phyloP scores from a whole-genome alignment of 1,140 invertebrate species.

The Uloborus diversus region DNA sequence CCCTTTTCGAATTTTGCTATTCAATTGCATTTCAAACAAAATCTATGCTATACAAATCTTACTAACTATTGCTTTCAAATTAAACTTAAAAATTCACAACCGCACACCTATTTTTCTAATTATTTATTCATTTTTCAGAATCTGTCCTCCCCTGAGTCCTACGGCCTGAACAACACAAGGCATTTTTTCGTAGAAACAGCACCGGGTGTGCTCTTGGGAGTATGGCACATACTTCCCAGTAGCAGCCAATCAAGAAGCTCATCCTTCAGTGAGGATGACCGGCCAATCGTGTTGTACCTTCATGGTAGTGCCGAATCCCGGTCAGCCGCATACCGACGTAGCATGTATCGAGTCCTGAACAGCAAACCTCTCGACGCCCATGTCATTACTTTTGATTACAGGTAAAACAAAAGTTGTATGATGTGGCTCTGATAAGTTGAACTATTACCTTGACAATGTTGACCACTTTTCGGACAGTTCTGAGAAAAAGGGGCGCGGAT shows the following conservation, averaged over 20 bases:
- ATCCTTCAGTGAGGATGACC: constrained; percentile 33
- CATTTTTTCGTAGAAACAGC: constrained; percentile 57
- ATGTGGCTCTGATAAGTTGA: no score
- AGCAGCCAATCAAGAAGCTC: neutral
- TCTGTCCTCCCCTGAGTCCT: constrained; percentile 50
- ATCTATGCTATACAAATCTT: no score
- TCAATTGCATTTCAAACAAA: no score
- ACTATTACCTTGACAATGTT: no score
- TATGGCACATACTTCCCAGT: constrained; percentile 52
- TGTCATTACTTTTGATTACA: constrained; percentile 89
- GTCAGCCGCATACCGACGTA: constrained; percentile 79
- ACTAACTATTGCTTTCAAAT: no score
- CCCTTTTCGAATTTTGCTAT: no score
- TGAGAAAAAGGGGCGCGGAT: no score
- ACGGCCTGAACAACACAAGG: constrained; percentile 44
- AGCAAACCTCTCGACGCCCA: constrained; percentile 76
- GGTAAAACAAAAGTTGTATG: constrained; percentile 9
- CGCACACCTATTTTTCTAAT: no score
- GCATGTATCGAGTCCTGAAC: constrained; percentile 82
- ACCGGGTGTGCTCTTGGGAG: constrained; percentile 52
- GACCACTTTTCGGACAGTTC: no score
- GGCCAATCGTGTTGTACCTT: constrained; percentile 79
- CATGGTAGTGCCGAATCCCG: constrained; percentile 90
- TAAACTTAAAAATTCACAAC: no score
- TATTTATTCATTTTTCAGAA: constrained; percentile 52